A percentile compares a stretch with the other conserved stretches of the same genome.
phyloP scores from a whole-genome alignment of 2,797 vertebrate species.

The Enteromius mattozi region DNA sequence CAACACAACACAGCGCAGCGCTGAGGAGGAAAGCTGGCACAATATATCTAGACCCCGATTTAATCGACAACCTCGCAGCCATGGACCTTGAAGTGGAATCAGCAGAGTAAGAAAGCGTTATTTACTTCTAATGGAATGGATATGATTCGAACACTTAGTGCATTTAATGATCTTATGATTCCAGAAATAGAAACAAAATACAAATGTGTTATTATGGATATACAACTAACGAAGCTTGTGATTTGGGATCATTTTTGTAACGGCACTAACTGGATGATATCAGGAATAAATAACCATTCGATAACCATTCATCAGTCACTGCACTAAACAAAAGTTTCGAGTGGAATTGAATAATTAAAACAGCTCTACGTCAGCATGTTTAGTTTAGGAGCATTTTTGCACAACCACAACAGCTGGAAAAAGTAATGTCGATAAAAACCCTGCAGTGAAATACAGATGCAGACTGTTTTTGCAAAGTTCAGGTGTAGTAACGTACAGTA shows the following conservation, averaged over 20 bases:
- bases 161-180: not conserved
- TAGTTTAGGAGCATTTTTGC: not conserved
- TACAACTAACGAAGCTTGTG: not conserved
- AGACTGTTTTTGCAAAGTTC: not conserved
- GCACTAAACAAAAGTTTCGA: not conserved
- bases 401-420: not conserved
- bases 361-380: not conserved
- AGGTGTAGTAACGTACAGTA: not conserved
- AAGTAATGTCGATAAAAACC: not conserved
- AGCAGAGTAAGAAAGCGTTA: constrained; percentile 74
- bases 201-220: not conserved
- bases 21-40: constrained; percentile 14
- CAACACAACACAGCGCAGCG: constrained; percentile 48
- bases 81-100: constrained; percentile 82
- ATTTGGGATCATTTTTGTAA: not conserved
- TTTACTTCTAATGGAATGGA: not conserved
- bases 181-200: not conserved
- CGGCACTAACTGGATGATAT: not conserved
- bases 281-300: not conserved
- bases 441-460: not conserved
- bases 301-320: not conserved
- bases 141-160: not conserved
- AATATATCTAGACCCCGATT: not conserved
- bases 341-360: not conserved
- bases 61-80: constrained; percentile 50